Percentiles rank a stretch among this genome's conserved stretches.
phyloP scores from a whole-genome alignment of 2,797 vertebrate species.

The Cyprinodon diabolis region DNA sequence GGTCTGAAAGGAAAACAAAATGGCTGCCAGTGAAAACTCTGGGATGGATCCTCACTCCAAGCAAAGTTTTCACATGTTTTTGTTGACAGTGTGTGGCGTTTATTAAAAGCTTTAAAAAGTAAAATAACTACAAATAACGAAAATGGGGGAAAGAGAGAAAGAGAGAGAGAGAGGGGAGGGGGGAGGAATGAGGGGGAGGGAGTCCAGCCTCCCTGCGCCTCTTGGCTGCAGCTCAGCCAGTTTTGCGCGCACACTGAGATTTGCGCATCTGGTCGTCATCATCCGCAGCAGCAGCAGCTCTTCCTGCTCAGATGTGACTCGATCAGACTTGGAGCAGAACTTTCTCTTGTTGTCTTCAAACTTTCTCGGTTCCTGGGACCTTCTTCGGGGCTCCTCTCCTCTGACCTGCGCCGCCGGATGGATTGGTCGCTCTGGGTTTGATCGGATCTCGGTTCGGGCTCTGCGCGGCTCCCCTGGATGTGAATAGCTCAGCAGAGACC shows the following conservation, averaged over 20 bases:
- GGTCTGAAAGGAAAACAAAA: not conserved
- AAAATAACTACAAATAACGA: not conserved
- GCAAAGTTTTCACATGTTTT: not conserved
- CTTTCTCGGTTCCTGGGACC: not conserved
- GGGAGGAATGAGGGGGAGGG: constrained; percentile 22
- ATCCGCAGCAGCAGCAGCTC: constrained; percentile 58
- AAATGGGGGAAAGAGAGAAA: not conserved
- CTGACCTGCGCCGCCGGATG: constrained; percentile 48
- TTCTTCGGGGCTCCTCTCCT: not conserved
- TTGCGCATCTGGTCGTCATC: constrained; percentile 87
- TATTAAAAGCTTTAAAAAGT: not conserved
- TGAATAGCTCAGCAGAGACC: constrained; percentile 50
- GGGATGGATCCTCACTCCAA: not conserved
- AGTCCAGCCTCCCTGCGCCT: constrained; percentile 68
- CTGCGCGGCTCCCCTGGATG: constrained; percentile 58
- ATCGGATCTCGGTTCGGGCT: constrained; percentile 22
- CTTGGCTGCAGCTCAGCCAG: constrained; percentile 58
- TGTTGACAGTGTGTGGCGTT: not conserved
- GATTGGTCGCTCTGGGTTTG: constrained; percentile 47
- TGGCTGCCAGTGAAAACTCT: not conserved
- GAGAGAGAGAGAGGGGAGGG: not conserved
- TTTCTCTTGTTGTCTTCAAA: constrained; percentile 25
- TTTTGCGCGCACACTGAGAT: constrained; percentile 70
- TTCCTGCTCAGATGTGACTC: constrained; percentile 81
- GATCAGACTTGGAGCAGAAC: constrained; percentile 57